A percentile compares a stretch with the other conserved stretches of the same genome.
Evolutionary conservation across 2,888 invertebrate genomes (phyloP).

Genomic region (Melitaea athalia): DNA sequence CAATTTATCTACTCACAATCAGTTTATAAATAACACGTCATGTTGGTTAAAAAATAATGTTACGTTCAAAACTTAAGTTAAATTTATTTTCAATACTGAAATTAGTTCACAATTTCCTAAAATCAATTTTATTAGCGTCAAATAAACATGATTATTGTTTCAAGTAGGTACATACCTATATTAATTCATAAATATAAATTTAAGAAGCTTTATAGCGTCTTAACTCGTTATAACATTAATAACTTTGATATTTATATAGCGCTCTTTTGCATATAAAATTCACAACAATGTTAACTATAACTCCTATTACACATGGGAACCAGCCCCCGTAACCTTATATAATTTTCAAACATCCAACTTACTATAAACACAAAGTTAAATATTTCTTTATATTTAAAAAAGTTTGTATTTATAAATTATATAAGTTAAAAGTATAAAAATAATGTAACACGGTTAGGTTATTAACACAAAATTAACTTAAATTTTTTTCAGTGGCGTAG

Average conservation of each 20-base stretch:
- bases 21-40: neutral
- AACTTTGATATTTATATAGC: slow-evolving; percentile 46
- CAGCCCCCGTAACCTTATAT: slow-evolving; percentile 71
- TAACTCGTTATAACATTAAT: slow-evolving; percentile 1
- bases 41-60: neutral
- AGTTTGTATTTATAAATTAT: slow-evolving; percentile 24
- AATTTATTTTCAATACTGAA: slow-evolving; percentile 10
- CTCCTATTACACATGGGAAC: slow-evolving; percentile 66
- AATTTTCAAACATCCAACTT: slow-evolving; percentile 52
- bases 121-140: neutral
- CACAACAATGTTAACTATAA: slow-evolving; percentile 66
- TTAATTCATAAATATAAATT: neutral
- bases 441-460: neutral
- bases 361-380: slow-evolving; percentile 32
- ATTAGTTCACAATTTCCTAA: neutral
- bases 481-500: no score
- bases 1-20: slow-evolving; percentile 1
- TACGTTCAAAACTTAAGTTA: neutral
- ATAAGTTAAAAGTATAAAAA: slow-evolving; percentile 5
- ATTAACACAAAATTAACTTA: neutral
- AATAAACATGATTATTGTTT: slow-evolving; percentile 6
- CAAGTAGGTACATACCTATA: neutral
- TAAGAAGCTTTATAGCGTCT: neutral
- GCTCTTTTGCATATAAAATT: slow-evolving; percentile 67
- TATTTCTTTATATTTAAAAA: slow-evolving; percentile 32